Percentiles rank a stretch among this genome's conserved stretches.
Conservation (phyloP, 2,797 vertebrate species). For the Cynopterus sphinx region DNA sequence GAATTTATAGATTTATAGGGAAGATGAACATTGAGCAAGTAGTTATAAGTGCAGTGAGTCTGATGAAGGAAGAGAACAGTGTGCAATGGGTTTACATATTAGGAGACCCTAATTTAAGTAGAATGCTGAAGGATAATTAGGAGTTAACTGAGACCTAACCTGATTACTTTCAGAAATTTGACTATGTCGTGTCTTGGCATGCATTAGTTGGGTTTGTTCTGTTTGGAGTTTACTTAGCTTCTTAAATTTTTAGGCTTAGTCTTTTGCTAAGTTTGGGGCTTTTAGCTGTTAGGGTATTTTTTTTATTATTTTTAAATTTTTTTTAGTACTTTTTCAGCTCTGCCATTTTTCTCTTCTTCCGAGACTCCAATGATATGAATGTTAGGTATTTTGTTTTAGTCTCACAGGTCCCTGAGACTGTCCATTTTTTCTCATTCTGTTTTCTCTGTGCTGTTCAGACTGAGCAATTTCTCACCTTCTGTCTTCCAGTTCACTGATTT, state of each 20-base stretch:
- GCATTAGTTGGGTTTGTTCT: slow-evolving; percentile 1
- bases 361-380: neutral
- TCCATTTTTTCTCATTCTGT: neutral
- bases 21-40: neutral
- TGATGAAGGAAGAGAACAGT: neutral
- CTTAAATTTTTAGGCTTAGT: slow-evolving; percentile 6
- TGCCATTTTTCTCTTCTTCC: neutral
- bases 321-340: neutral
- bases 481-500: neutral
- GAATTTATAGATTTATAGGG: neutral
- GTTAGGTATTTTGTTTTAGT: neutral
- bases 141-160: neutral
- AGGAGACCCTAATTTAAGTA: neutral
- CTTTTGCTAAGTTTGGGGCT: slow-evolving; percentile 43
- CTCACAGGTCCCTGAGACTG: neutral
- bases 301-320: neutral
- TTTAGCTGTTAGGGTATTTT: neutral
- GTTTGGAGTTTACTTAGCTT: slow-evolving; percentile 1
- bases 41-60: neutral
- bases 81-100: neutral
- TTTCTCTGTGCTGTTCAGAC: slow-evolving; percentile 3
- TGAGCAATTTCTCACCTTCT: neutral
- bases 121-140: neutral
- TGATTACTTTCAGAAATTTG: neutral
- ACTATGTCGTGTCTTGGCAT: neutral